Conservation (phyloP, 37 sponge, comb jelly and placozoan genomes). For the Halichondria panicea region DNA sequence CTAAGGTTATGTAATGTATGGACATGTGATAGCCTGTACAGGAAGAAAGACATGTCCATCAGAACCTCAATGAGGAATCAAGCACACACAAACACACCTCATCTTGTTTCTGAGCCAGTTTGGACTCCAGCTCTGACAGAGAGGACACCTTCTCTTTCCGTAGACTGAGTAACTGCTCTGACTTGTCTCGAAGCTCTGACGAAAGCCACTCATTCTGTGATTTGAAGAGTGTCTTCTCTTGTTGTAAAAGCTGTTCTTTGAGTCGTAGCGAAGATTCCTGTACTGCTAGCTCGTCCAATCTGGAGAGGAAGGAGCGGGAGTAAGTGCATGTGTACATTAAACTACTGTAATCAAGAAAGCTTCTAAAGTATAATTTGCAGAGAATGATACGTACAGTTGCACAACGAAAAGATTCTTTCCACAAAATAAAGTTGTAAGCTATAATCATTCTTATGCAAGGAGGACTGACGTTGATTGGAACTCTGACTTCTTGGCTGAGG, state of each 20-base stretch:
- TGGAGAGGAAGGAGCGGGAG: not conserved
- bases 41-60: not conserved
- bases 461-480: constrained; percentile 28
- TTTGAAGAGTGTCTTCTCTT: constrained; percentile 59
- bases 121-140: constrained; percentile 22
- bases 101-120: constrained; percentile 22
- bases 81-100: constrained; percentile 30
- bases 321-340: not conserved
- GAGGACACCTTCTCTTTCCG: constrained; percentile 35
- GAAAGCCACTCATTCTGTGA: constrained; percentile 65
- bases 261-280: constrained; percentile 48
- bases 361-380: not conserved
- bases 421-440: not conserved
- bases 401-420: not conserved
- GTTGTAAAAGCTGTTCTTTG: constrained; percentile 62
- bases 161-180: constrained; percentile 40
- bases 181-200: constrained; percentile 43
- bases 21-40: not conserved
- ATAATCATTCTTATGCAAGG: not conserved
- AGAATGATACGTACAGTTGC: not conserved
- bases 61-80: not conserved
- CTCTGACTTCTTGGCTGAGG: constrained; percentile 34
- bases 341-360: not conserved
- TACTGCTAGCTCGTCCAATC: constrained; percentile 32
- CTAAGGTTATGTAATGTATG: not conserved